A percentile compares a stretch with the other conserved stretches of the same genome.
Evolutionary conservation across 2,888 invertebrate genomes (phyloP).

Genomic region (Orthosia cruda): DNA sequence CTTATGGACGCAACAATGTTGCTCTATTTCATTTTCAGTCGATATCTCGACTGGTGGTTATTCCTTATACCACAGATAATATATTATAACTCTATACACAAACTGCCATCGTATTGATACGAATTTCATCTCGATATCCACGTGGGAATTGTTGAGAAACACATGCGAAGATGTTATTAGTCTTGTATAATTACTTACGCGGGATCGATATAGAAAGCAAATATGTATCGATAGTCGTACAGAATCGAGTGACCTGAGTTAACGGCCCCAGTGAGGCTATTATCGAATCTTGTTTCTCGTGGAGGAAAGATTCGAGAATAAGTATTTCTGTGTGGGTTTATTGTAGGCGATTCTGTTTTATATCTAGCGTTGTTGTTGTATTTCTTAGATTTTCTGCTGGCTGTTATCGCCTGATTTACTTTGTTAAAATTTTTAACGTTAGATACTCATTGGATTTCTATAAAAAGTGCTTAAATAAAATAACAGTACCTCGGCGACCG

Average conservation of each 20-base stretch:
- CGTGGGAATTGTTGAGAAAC: conserved; percentile 71
- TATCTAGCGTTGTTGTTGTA: conserved; percentile 35
- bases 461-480: background rate
- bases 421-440: background rate
- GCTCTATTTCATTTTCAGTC: conserved; percentile 15
- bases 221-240: conserved; percentile 77
- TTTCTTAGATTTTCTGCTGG: background rate
- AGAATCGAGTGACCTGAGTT: conserved; percentile 83
- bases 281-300: conserved; percentile 80
- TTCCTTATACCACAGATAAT: conserved; percentile 10
- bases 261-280: conserved; percentile 83
- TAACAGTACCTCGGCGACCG: too few species aligned
- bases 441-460: background rate
- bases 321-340: conserved; percentile 75
- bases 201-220: conserved; percentile 75
- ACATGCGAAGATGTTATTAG: conserved; percentile 79
- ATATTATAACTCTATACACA: too few species aligned
- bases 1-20: background rate
- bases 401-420: background rate
- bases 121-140: conserved; percentile 67
- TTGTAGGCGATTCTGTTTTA: conserved; percentile 64
- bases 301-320: conserved; percentile 75
- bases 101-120: conserved; percentile 49
- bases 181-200: conserved; percentile 82
- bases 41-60: conserved; percentile 29